phyloP scores from a whole-genome alignment of 2,113 vertebrate species.

The Collichthys lucidus region DNA sequence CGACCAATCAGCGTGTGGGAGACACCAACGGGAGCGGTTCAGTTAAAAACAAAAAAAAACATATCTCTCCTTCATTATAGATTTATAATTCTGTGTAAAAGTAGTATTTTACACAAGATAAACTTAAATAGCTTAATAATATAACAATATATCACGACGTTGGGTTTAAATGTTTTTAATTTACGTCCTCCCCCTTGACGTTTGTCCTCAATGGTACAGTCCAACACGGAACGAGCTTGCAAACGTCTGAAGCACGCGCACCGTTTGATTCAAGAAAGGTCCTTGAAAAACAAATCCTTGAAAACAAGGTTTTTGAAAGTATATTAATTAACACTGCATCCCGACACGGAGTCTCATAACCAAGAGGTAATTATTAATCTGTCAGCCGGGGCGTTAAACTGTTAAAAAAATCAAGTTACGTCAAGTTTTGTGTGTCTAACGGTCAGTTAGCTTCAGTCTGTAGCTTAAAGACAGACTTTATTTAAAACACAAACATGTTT shows the following conservation, averaged over 20 bases:
- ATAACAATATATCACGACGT: accelerated
- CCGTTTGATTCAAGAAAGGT: slow-evolving; percentile 33
- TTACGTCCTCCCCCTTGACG: slow-evolving; percentile 4
- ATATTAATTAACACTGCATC: not conserved
- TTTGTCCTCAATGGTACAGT: slow-evolving; percentile 44
- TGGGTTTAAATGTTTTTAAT: not conserved
- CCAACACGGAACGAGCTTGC: slow-evolving; percentile 64
- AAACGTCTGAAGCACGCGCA: slow-evolving; percentile 50
- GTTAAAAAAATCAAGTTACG: not conserved
- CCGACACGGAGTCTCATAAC: not conserved
- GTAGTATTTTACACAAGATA: accelerated
- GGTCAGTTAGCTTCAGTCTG: not conserved
- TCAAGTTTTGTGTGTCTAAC: not conserved
- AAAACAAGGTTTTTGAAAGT: slow-evolving; percentile 2
- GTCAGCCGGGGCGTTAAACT: not conserved
- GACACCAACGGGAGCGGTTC: accelerated
- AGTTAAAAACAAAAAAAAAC: not conserved
- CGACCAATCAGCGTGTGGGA: slow-evolving; percentile 79
- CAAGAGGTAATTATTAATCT: not conserved
- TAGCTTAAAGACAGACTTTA: not conserved
- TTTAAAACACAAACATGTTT: no score
- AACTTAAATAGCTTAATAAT: accelerated
- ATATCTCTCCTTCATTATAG: not conserved
- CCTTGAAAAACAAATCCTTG: not conserved
- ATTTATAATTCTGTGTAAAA: accelerated